Conservation (phyloP, 2,113 vertebrate genomes). For the Nipponia nippon region DNA sequence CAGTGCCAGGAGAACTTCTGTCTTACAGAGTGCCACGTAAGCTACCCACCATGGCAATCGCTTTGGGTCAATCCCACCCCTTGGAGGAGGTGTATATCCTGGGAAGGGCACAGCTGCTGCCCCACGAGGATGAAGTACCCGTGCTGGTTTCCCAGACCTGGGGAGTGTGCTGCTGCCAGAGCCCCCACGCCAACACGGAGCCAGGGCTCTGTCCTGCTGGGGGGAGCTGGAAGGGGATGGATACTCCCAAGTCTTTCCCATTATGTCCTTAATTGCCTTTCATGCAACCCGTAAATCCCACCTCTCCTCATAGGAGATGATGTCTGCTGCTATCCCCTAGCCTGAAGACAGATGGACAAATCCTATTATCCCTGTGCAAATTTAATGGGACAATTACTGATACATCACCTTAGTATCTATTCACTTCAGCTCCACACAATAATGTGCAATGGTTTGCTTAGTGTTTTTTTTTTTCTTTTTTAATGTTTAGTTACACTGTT, state of each 20-base stretch:
- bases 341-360: background rate
- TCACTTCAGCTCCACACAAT: background rate
- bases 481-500: background rate
- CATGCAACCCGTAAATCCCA: background rate
- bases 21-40: background rate
- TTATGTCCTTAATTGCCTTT: background rate
- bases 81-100: background rate
- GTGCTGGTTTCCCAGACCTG: background rate
- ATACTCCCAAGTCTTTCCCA: background rate
- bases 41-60: background rate
- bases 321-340: background rate
- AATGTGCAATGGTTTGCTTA: background rate
- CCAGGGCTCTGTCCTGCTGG: background rate
- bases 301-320: background rate
- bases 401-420: background rate
- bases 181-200: rapidly evolving
- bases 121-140: rapidly evolving
- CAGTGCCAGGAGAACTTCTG: background rate
- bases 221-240: background rate
- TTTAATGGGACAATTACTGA: background rate
- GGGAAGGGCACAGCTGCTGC: background rate
- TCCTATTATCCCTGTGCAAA: background rate
- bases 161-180: background rate
- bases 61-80: background rate
- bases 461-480: background rate